Evolutionary conservation across 2,113 vertebrate species (phyloP), one percentile per base, ranked within the genome.

Genomic region (Phaethon lepturus): DNA sequence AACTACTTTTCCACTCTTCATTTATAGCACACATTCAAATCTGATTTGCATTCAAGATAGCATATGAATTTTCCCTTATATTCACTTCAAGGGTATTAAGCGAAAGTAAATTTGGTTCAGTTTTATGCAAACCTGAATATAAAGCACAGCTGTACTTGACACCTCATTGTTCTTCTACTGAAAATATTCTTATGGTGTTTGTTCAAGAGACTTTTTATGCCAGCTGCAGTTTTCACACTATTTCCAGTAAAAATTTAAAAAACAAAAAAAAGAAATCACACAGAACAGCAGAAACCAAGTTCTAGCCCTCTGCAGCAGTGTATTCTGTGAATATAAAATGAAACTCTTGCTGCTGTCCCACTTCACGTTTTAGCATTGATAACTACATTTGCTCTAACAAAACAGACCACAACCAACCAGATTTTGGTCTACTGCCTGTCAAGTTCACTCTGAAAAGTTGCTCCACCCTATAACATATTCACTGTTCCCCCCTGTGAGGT

Each of bases 51-150:
- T 98, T 97, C 97, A 94, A 66, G 96, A 94, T 49, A 93, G 22
- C 76, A 92, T 78, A 95, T 88, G 88, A 97, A 96, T 97, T 97
- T 97, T 97, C 74, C 53, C 25, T 59, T 58, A 88, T 85, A 84
- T 93, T 95, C 78, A 15, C 35, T 94, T 97, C 92, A 96, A 91
- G 76, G 40, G 69, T 69, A 77, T 58, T 81, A 59, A 90, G 44
- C 20, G 69, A 89, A 94, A 94, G 66, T 33, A 86, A 95, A 87
- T 95, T 88, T 86, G 40, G 35, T 93, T 94, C 85, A 17, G 19
- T 83, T 92, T 93, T 85, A 60, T 87, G 42, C 66, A 76, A 86
- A 96, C 94, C 91, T 97, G 91, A 95, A 97, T 86, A 94, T 83
- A 97, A 91, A 96, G 58, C 62, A 94, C 94, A 95, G 73, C 77